These are phyloP conservation scores for Mallotus villosus DNA, from an alignment of 2,797 vertebrate species.

Conservation along the genomic window DNA sequence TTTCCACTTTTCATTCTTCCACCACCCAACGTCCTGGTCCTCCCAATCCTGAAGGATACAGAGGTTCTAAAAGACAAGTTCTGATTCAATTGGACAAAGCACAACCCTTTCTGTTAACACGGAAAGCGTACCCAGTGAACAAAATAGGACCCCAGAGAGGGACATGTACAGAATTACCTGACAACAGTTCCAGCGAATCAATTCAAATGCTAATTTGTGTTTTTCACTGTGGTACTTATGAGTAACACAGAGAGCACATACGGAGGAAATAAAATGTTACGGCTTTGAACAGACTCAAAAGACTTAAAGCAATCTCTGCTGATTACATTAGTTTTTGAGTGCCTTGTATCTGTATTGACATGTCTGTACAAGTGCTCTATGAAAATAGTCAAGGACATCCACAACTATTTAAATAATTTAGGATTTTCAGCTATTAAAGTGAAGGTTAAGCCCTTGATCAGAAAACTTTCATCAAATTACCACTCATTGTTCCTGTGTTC, in stretches of 20 bases:
- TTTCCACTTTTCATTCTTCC: conserved; percentile 36
- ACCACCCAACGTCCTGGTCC: conserved; percentile 34
- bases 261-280: no score
- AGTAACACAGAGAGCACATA: no score
- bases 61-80: conserved; percentile 22
- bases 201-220: neutral
- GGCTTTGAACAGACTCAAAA: neutral
- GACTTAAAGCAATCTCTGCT: neutral
- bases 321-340: neutral
- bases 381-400: neutral
- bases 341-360: neutral
- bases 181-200: neutral
- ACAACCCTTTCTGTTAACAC: conserved; percentile 16
- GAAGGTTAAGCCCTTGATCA: neutral
- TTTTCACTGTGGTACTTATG: neutral
- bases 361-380: neutral
- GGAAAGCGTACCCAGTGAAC: neutral
- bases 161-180: neutral
- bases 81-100: neutral
- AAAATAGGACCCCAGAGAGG: neutral
- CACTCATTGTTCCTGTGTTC: no score
- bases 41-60: conserved; percentile 34
- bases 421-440: neutral
- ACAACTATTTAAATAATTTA: neutral
- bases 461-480: no score